Evolutionary conservation across 1,140 invertebrate species (phyloP).

Genomic region (Cydia splendana): DNA sequence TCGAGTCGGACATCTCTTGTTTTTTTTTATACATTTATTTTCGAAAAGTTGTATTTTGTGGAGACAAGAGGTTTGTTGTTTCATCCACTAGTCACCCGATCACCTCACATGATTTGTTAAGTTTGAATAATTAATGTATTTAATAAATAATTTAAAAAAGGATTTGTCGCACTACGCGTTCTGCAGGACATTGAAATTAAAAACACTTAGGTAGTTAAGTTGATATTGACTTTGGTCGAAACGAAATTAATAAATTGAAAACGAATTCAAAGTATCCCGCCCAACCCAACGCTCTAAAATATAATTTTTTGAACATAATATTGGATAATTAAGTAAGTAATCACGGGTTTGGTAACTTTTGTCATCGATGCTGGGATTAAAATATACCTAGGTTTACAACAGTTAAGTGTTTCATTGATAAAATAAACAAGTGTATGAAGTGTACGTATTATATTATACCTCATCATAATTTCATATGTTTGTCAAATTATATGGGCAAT

Average conservation of each 20-base stretch:
- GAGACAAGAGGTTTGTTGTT: not conserved
- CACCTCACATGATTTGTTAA: not conserved
- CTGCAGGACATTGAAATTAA: not conserved
- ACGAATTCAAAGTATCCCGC: too few species aligned
- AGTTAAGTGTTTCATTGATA: not conserved
- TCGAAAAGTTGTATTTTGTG: not conserved
- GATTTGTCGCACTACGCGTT: not conserved
- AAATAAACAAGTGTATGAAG: not conserved
- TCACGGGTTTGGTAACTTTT: too few species aligned
- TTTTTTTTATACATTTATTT: not conserved
- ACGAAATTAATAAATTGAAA: too few species aligned
- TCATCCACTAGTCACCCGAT: not conserved
- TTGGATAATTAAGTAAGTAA: too few species aligned
- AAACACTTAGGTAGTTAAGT: not conserved
- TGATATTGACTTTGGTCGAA: too few species aligned
- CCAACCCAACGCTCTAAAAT: too few species aligned
- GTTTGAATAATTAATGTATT: not conserved
- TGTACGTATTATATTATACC: constrained; percentile 10
- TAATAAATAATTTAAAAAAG: not conserved
- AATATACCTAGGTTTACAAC: not conserved
- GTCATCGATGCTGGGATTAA: not conserved
- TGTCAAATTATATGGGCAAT: constrained; percentile 23
- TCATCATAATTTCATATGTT: constrained; percentile 22
- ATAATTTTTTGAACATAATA: too few species aligned
- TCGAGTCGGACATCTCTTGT: not conserved